Evolutionary conservation across 2,113 vertebrate species (phyloP).

Genomic region (Bubo bubo): DNA sequence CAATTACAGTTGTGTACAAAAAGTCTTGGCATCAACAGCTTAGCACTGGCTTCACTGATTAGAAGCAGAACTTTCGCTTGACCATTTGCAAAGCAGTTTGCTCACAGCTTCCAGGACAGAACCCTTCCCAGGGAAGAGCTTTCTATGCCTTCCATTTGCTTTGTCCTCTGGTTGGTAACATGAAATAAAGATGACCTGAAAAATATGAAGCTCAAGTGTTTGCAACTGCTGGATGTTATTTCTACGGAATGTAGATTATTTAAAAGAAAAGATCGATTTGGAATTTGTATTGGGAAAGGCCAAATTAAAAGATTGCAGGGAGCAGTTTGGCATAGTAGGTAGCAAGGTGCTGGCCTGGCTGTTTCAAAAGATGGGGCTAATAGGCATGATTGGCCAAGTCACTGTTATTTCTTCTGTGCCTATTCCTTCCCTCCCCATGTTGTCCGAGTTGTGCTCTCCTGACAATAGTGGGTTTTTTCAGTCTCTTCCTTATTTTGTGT

Average conservation of each 20-base stretch:
- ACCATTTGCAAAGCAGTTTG: not conserved
- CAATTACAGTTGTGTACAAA: not conserved
- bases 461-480: not conserved
- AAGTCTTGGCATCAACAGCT: not conserved
- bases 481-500: not conserved
- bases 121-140: not conserved
- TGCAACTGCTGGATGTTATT: not conserved
- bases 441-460: not conserved
- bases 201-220: not conserved
- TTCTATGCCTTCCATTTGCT: not conserved
- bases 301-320: not conserved
- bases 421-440: fast-evolving
- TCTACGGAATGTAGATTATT: not conserved
- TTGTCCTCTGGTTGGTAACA: not conserved
- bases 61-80: not conserved
- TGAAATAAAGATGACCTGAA: not conserved
- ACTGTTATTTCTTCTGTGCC: fast-evolving
- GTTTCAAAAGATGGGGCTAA: not conserved
- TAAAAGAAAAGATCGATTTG: not conserved
- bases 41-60: not conserved
- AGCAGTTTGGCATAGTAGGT: not conserved
- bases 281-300: not conserved
- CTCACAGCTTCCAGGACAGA: not conserved
- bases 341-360: not conserved
- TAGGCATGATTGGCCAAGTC: fast-evolving